Base-by-base conservation (phyloP, 2,113 vertebrate species). In the Galemys pyrenaicus region DNA sequence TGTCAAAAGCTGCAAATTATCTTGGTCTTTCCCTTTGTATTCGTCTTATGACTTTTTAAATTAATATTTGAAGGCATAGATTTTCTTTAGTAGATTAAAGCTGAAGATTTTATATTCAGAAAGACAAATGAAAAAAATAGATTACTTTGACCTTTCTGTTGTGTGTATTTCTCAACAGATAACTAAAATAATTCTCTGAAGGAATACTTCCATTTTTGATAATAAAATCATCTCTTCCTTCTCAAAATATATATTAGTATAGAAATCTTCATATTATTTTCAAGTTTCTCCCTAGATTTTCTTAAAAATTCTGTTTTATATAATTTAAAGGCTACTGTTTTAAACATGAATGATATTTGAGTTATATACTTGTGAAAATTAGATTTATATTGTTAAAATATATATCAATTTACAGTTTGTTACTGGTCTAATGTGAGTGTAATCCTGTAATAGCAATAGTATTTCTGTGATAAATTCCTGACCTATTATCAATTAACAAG, bases 401-500 rank as follows among this genome's bases (percentile, higher is more conserved):
- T 16, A 88, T 92, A 24, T 37, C 9, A 62, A 54, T 44, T 83
- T 79, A 89, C 5, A 70, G 46, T 87, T 79, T 51, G 20, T 5
- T 64, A 46, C n/a, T 68, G 10, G 7, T 56, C 9, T 82, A 92
- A 78, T 90, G 13, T 71, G 30, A 49, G 11, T 39, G 2, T 24
- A 77, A 35, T 89, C n/a, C 54, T 91, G 37, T 51, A 94, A 96
- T 58, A 39, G 35, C 46, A 81, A 6, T 89, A 65, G 86, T 9
- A 51, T 87, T 81, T 19, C 62, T 56, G 1, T 79, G 58, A 56
- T 62, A 16, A 96, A 49, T 4, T 88, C 62, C 67, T 91, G 70
- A 46, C 89, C 79, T 96, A 9, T 20, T 16, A 67, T 2, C 6
- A 74, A 82, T 82, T 24, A 95, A 92, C 30, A 4, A 44, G 9